Evolutionary conservation across 2,888 invertebrate species (phyloP).

Genomic region (Xanthia icteritia): DNA sequence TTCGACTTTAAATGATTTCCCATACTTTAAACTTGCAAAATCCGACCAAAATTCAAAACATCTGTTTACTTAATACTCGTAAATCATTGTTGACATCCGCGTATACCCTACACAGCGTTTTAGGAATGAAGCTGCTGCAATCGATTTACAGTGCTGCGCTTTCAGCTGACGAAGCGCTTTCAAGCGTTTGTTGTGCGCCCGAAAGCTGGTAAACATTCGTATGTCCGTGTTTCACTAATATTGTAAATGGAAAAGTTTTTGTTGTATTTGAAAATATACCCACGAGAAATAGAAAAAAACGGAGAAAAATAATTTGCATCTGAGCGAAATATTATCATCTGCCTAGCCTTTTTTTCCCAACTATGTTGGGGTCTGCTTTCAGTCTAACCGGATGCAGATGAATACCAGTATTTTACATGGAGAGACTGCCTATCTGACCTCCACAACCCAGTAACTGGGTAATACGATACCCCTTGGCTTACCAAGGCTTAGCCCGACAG

Average conservation of each 20-base stretch:
- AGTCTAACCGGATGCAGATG: too few species aligned
- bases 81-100: conserved; percentile 54
- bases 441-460: too few species aligned
- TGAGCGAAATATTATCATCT: too few species aligned
- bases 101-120: conserved; percentile 43
- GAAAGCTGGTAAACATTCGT: conserved; percentile 42
- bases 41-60: conserved; percentile 45
- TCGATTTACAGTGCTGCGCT: conserved; percentile 55
- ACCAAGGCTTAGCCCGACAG: too few species aligned
- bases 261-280: conserved; percentile 2
- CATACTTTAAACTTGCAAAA: conserved; percentile 17
- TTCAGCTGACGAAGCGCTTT: conserved; percentile 51
- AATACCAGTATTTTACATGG: too few species aligned
- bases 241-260: conserved; percentile 34
- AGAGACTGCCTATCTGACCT: too few species aligned
- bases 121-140: conserved; percentile 43
- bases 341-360: not conserved
- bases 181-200: conserved; percentile 46
- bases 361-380: too few species aligned
- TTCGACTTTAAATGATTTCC: not conserved
- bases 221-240: conserved; percentile 23
- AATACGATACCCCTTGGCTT: too few species aligned
- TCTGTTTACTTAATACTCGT: conserved; percentile 48
- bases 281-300: not conserved
- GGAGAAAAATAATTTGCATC: not conserved